Evolutionary conservation across 1,140 invertebrate genomes (phyloP), one percentile per base, ranked within the genome.

Genomic region (Scaptomyza graminum): DNA sequence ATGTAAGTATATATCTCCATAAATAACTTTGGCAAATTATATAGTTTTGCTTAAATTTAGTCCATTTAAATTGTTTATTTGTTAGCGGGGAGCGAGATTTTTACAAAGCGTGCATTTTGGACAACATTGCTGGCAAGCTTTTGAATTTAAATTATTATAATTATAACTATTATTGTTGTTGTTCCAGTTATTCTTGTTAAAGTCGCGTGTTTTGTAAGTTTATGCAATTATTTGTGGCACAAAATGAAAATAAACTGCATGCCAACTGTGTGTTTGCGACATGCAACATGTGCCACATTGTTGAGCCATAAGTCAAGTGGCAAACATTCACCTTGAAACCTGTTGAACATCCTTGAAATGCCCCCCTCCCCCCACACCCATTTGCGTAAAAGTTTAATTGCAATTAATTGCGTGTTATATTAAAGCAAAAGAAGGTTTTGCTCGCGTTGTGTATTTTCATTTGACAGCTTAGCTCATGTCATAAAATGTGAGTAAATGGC

Each of bases 1-100:
- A n/a, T n/a, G n/a, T n/a, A n/a, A n/a, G n/a, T n/a, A 22, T 46
- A 12, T 16, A 46, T 11, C 2, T 37, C 13, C 16, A 12, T 28
- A 34, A 31, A 31, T 31, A 31, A 31, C 5, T 1, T 3, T 15
- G 43, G 55, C 22, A 67, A 85, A 82, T 85, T 67, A 79, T 79
- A 87, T 68, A 75, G 82, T 72, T 87, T 78, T 87, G 82, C 70
- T 79, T 61, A 70, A 75, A 66, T 85, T 81, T 81, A 75, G 77
- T 56, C 50, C 8, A 57, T 61, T 70, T 85, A 87, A 87, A 82
- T 88, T 82, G 70, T 66, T 22, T 75, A 65, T 85, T 85, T 85
- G 67, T 87, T 68, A 61, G 47, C 64, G 12, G 37, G 34, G 16
- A 15, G 43, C n/a, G 43, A 31, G 28, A 46, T 39, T 65, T 18